Conservation (phyloP, 2,888 invertebrate species). For the Melanargia galathea region DNA sequence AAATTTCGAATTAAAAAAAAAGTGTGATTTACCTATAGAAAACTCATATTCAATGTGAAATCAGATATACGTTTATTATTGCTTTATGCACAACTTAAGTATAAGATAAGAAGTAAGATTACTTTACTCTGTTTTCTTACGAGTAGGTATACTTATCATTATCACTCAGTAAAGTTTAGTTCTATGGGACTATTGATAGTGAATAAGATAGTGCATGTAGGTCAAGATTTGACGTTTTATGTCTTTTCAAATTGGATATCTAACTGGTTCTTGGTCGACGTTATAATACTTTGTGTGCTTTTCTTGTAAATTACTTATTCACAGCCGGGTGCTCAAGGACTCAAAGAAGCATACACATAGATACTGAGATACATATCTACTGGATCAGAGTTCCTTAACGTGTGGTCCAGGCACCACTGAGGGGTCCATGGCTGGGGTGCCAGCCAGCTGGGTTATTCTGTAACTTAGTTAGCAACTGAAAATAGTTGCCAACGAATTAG, state of each 20-base stretch:
- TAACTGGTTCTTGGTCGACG: background rate
- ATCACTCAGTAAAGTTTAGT: conserved; percentile 22
- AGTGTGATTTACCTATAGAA: no score
- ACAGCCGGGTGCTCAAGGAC: no score
- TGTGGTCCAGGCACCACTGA: no score
- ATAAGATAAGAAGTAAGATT: conserved; percentile 5
- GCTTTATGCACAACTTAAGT: background rate
- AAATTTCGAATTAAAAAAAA: background rate
- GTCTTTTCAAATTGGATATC: background rate
- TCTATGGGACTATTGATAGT: conserved; percentile 37
- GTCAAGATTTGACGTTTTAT: conserved; percentile 51
- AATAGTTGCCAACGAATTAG: no score
- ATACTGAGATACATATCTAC: no score
- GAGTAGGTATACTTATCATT: conserved; percentile 4
- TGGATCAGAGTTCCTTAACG: no score
- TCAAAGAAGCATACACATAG: no score
- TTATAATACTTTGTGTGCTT: no score
- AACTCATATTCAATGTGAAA: background rate
- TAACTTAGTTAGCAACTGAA: no score
- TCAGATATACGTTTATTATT: background rate
- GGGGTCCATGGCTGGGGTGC: no score
- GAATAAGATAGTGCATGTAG: conserved; percentile 49
- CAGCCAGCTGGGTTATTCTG: no score
- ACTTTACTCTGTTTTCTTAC: conserved; percentile 18
- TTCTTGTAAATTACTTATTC: no score